These are phyloP conservation scores for Lasioglossum marginatum DNA, from an alignment of 2,888 invertebrate genomes.

Conservation along the genomic window DNA sequence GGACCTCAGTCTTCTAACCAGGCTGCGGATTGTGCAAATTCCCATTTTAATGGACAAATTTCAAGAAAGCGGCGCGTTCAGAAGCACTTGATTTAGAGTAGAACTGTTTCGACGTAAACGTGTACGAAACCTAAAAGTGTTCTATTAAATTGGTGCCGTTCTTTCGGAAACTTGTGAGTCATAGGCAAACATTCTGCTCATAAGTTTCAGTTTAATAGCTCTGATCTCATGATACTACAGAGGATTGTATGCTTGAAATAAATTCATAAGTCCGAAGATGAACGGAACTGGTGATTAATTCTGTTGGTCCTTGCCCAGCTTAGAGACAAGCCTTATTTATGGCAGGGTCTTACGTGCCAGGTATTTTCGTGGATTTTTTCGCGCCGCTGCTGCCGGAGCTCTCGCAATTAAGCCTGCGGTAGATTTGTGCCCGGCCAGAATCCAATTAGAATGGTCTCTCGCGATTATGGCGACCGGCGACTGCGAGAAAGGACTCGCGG, in stretches of 20 bases:
- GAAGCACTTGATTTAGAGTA: background rate
- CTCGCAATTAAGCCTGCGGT: background rate
- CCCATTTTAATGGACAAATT: background rate
- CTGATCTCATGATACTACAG: constrained; percentile 22
- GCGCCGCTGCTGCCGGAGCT: background rate
- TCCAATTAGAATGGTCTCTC: constrained; percentile 11
- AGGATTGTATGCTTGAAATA: constrained; percentile 43
- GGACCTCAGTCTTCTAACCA: background rate
- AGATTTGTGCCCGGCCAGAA: background rate
- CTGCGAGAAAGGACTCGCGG: background rate
- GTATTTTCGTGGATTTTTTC: constrained; percentile 17
- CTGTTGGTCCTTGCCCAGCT: constrained; percentile 51
- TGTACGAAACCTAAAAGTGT: background rate
- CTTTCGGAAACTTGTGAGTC: background rate
- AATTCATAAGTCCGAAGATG: constrained; percentile 21
- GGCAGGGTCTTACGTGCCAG: constrained; percentile 36
- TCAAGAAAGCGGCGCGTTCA: background rate
- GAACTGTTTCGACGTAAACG: background rate
- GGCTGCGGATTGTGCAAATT: background rate
- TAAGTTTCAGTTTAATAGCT: constrained; percentile 34
- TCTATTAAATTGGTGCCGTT: background rate
- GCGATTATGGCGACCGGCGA: background rate
- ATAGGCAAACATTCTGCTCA: background rate
- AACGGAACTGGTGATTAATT: constrained; percentile 38
- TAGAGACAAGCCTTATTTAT: constrained; percentile 46